These are phyloP conservation scores for Lithosia quadra DNA, from an alignment of 2,888 invertebrate genomes.

Conservation along the genomic window DNA sequence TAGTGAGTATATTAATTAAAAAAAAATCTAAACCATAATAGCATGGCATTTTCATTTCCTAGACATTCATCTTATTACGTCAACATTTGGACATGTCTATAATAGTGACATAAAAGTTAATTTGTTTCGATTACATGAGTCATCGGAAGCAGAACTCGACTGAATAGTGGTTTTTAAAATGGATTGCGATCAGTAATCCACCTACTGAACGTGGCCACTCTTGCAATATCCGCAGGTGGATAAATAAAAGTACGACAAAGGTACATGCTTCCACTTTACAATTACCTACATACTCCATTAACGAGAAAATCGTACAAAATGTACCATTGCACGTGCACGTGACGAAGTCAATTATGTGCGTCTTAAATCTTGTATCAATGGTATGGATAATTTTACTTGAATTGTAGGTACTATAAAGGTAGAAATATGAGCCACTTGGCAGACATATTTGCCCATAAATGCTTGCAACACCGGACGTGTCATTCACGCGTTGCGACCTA, in stretches of 20 bases:
- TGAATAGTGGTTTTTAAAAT: conserved; percentile 8
- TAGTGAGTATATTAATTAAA: not conserved
- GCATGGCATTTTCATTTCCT: not conserved
- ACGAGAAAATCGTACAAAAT: not conserved
- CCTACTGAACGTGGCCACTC: conserved; percentile 17
- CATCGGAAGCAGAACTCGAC: conserved; percentile 1
- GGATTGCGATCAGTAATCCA: conserved; percentile 14
- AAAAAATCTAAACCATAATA: not conserved
- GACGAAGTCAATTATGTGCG: conserved; percentile 12
- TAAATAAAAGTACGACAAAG: not conserved
- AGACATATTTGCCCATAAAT: conserved; percentile 1
- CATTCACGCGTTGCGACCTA: not conserved
- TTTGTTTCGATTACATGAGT: not conserved
- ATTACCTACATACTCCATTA: not conserved
- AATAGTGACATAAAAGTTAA: not conserved
- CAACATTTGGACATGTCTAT: not conserved
- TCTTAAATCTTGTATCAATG: conserved; percentile 11
- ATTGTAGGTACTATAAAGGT: not conserved
- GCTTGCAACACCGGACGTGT: conserved; percentile 1
- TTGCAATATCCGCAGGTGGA: conserved; percentile 11
- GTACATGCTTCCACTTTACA: conserved; percentile 1
- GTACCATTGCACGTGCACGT: not conserved
- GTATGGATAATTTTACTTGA: conserved; percentile 14
- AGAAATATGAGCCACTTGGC: not conserved
- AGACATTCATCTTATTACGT: not conserved